A percentile compares a stretch with the other conserved stretches of the same genome.
Conservation (phyloP, 2,888 invertebrate species). For the Anoncus sp. region DNA sequence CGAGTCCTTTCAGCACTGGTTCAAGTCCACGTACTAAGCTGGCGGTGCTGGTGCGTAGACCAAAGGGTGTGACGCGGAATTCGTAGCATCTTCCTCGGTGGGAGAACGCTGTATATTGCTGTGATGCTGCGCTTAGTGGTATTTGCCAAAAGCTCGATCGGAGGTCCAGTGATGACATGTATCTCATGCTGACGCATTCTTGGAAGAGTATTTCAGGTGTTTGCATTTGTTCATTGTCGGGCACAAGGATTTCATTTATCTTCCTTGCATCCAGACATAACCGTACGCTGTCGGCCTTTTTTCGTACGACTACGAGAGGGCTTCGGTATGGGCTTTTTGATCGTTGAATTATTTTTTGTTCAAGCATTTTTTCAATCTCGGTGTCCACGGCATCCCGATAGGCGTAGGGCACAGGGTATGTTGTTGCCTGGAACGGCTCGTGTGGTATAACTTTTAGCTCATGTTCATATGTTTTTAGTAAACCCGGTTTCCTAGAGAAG, state of each 20-base stretch:
- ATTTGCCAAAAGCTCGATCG: conserved; percentile 17
- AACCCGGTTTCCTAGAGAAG: background rate
- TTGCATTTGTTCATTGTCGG: conserved; percentile 20
- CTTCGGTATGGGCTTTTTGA: conserved; percentile 71
- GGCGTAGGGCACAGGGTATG: background rate
- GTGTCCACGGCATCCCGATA: background rate
- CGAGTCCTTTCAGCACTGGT: background rate
- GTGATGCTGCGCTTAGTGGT: background rate
- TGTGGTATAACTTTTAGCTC: background rate
- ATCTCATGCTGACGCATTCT: background rate
- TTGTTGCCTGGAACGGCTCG: background rate
- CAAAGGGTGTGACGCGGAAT: conserved; percentile 7
- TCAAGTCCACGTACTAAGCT: background rate
- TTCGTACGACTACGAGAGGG: conserved; percentile 53
- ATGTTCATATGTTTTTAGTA: conserved; percentile 1
- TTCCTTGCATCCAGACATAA: conserved; percentile 19
- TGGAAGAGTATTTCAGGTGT: background rate
- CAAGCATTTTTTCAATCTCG: conserved; percentile 70
- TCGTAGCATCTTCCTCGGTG: background rate
- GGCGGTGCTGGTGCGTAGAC: background rate
- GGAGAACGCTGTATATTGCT: conserved; percentile 12
- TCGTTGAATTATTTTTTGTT: conserved; percentile 72
- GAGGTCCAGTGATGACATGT: conserved; percentile 9
- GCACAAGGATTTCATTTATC: background rate
- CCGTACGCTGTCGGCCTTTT: conserved; percentile 7